These are phyloP conservation scores for Heterotis niloticus DNA, from an alignment of 2,113 vertebrate species.

Conservation along the genomic window DNA sequence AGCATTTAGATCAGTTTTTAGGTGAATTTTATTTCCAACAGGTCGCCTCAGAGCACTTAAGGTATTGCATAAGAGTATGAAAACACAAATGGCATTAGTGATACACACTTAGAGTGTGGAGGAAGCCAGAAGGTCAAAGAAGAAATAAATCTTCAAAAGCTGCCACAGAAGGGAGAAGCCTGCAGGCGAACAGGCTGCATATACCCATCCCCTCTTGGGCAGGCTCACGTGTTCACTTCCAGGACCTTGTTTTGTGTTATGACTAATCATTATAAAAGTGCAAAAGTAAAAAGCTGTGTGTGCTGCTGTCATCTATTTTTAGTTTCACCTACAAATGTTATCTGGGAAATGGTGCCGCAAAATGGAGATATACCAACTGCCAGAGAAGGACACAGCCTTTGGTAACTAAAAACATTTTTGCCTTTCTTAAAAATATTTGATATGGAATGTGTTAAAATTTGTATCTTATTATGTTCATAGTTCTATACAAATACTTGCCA, in stretches of 20 bases:
- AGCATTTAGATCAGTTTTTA: too few relatives aligned
- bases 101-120: too few relatives aligned
- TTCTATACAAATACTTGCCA: not conserved
- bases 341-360: constrained; percentile 68
- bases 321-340: constrained; percentile 51
- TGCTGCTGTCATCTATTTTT: constrained; percentile 11
- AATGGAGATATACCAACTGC: constrained; percentile 52
- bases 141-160: too few relatives aligned
- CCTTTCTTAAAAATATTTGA: not conserved
- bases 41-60: too few relatives aligned
- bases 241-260: not conserved
- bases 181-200: too few relatives aligned
- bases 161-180: too few relatives aligned
- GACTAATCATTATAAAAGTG: not conserved
- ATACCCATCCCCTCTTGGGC: too few relatives aligned
- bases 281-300: not conserved
- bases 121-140: too few relatives aligned
- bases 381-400: constrained; percentile 61
- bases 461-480: not conserved
- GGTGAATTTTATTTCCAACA: too few relatives aligned
- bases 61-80: too few relatives aligned
- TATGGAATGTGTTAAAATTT: too few relatives aligned
- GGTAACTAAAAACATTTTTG: constrained; percentile 45
- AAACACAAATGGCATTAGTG: too few relatives aligned
- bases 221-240: not conserved